Evolutionary conservation across 2,797 vertebrate species (phyloP).

Genomic region (Halcyon chelicuti): DNA sequence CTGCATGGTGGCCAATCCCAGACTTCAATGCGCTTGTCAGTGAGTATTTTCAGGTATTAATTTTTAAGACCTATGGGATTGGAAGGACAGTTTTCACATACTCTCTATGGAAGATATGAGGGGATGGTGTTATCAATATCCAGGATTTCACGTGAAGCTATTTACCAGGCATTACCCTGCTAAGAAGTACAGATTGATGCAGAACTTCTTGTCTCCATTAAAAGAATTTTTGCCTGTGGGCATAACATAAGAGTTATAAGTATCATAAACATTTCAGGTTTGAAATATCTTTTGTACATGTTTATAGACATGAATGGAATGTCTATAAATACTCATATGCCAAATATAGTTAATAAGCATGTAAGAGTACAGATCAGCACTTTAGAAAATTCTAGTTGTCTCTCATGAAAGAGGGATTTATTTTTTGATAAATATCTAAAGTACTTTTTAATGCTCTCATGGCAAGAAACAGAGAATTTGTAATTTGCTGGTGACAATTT

Average conservation of each 20-base stretch:
- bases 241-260: rapidly evolving
- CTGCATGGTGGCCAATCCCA: rapidly evolving
- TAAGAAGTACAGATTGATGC: neutral
- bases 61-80: neutral
- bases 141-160: neutral
- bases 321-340: neutral
- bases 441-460: neutral
- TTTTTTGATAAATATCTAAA: neutral
- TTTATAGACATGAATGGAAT: neutral
- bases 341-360: neutral
- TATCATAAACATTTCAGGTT: neutral
- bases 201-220: neutral
- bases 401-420: neutral
- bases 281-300: neutral
- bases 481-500: neutral
- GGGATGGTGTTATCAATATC: neutral
- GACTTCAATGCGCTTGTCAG: rapidly evolving
- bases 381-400: neutral
- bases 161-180: neutral
- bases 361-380: neutral
- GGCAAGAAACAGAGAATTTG: neutral
- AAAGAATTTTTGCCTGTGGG: neutral
- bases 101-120: neutral
- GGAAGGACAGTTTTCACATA: neutral
- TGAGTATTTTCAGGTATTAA: neutral